Evolutionary conservation across 2,113 vertebrate genomes (phyloP).

Genomic region (Oplegnathus fasciatus): DNA sequence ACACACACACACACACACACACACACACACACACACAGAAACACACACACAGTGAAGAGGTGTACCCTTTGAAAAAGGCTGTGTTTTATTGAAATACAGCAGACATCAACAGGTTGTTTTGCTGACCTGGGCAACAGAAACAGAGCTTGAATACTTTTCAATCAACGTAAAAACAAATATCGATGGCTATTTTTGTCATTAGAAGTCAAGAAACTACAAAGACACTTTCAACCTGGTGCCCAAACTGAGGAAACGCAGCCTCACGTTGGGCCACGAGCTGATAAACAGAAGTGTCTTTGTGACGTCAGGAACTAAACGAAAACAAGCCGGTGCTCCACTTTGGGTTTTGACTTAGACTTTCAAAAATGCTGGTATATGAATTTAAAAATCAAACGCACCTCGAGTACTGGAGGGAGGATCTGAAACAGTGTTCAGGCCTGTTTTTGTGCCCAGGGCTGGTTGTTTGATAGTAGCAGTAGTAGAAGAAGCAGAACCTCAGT

Average conservation of each 20-base stretch:
- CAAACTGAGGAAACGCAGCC: constrained; percentile 17
- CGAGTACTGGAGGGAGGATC: constrained; percentile 10
- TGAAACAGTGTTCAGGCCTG: constrained; percentile 47
- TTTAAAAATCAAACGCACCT: constrained; percentile 40
- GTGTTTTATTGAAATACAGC: constrained; percentile 96
- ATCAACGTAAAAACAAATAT: constrained; percentile 42
- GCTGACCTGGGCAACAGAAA: constrained; percentile 70
- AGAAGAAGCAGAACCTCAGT: constrained; percentile 78
- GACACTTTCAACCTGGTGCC: not conserved
- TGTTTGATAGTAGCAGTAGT: constrained; percentile 74
- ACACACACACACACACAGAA: constrained; percentile 32
- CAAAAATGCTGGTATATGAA: constrained; percentile 65
- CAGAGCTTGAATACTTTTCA: constrained; percentile 49
- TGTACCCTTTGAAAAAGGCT: constrained; percentile 81
- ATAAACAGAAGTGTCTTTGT: not conserved
- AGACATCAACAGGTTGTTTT: constrained; percentile 90
- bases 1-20: constrained; percentile 37
- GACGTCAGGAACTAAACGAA: constrained; percentile 18
- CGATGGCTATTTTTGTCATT: constrained; percentile 40
- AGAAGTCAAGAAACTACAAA: constrained; percentile 16
- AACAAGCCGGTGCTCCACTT: constrained; percentile 44
- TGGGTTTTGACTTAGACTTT: constrained; percentile 17
- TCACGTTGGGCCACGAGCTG: not conserved
- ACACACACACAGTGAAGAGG: constrained; percentile 43
- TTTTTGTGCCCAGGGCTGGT: constrained; percentile 65